These are phyloP conservation scores for Lumbricus terrestris DNA, from an alignment of 2,888 invertebrate genomes.

Conservation along the genomic window DNA sequence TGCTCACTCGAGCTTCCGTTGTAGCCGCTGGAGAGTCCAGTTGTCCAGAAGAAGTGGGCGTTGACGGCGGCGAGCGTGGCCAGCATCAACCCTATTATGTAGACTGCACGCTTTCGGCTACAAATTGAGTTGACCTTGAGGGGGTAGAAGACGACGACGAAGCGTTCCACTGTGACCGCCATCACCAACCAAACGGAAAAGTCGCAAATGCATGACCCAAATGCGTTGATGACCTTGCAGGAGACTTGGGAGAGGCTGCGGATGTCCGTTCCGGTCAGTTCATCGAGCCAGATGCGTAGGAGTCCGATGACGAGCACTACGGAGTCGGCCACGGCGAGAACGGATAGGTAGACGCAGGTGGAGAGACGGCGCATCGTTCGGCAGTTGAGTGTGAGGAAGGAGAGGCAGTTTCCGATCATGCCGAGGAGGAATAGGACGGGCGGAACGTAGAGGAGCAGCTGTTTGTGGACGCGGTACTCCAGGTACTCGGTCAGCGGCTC, in stretches of 20 bases:
- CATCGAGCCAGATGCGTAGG: constrained; percentile 4
- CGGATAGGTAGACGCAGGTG: constrained; percentile 20
- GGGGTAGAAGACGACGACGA: constrained; percentile 20
- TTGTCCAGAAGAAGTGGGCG: constrained; percentile 27
- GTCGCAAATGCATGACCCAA: constrained; percentile 21
- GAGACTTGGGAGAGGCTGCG: neutral
- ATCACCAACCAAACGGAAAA: constrained; percentile 25
- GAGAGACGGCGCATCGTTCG: constrained; percentile 19
- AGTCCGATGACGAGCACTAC: neutral
- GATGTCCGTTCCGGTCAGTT: constrained; percentile 15
- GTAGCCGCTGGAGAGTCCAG: neutral
- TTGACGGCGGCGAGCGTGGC: constrained; percentile 3
- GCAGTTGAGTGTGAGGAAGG: constrained; percentile 18
- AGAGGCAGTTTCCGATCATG: constrained; percentile 18
- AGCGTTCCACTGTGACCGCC: constrained; percentile 22
- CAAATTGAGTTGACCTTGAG: constrained; percentile 11
- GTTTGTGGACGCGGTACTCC: neutral
- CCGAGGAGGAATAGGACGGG: constrained; percentile 22
- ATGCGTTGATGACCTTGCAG: constrained; percentile 17
- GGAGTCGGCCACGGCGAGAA: constrained; percentile 20
- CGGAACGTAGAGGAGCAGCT: constrained; percentile 14
- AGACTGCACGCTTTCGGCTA: neutral
- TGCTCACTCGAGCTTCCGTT: no score
- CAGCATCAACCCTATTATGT: neutral
- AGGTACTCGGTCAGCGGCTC: neutral